Conservation (phyloP, 2,113 vertebrate genomes). For the Microcebus griseorufus region DNA sequence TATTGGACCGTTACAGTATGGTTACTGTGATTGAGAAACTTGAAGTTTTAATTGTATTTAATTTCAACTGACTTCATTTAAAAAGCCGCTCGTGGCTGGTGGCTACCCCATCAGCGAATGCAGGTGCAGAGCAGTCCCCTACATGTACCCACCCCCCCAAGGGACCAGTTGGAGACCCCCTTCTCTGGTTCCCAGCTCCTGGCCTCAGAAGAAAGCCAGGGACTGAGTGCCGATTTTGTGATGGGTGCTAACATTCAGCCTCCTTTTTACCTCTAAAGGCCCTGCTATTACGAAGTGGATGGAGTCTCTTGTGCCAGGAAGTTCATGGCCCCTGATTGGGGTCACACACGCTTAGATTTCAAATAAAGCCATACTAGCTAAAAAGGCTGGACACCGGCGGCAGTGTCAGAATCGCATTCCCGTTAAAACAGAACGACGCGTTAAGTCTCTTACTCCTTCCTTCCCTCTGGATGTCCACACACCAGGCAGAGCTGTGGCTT, state of each 20-base stretch:
- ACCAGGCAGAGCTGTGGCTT: neutral
- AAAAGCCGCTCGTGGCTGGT: neutral
- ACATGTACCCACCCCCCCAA: fast-evolving
- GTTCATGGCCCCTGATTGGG: neutral
- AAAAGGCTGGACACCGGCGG: neutral
- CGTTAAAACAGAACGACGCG: neutral
- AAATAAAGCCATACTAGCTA: neutral
- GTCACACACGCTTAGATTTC: neutral
- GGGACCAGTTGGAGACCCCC: neutral
- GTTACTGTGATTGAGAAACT: neutral
- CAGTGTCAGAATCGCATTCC: neutral
- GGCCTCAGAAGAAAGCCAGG: neutral
- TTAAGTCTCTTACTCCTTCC: neutral
- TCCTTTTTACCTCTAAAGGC: neutral
- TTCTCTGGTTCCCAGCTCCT: neutral
- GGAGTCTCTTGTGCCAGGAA: neutral
- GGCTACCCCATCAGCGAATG: neutral
- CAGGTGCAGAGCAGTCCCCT: neutral
- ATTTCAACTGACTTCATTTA: neutral
- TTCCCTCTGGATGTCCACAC: neutral
- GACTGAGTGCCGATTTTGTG: neutral
- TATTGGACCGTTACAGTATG: neutral
- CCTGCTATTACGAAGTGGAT: neutral
- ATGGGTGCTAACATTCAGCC: neutral
- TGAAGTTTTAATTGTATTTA: neutral